Evolutionary conservation across 2,888 invertebrate genomes (phyloP).

Genomic region (Drosophila prolongata): DNA sequence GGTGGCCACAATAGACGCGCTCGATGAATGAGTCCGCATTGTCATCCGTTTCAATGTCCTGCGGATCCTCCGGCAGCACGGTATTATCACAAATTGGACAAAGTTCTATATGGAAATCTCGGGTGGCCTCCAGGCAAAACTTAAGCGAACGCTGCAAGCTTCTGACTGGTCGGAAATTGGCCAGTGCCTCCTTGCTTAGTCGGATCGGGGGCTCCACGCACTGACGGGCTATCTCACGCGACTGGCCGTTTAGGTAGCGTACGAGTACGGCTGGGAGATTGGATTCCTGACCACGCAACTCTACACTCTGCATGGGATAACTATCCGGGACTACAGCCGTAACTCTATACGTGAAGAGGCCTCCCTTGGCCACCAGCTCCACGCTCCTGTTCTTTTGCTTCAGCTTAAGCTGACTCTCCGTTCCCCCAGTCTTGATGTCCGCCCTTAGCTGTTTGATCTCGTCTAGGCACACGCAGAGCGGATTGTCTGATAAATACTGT

Average conservation of each 20-base stretch:
- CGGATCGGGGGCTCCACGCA: conserved; percentile 89
- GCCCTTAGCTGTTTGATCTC: conserved; percentile 88
- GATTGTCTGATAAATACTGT: conserved; percentile 88
- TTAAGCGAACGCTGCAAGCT: conserved; percentile 87
- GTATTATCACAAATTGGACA: conserved; percentile 88
- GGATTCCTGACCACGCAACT: conserved; percentile 86
- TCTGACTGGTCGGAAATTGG: conserved; percentile 87
- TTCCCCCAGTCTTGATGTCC: conserved; percentile 79
- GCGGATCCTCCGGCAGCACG: conserved; percentile 87
- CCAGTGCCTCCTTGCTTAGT: conserved; percentile 84
- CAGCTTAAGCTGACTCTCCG: conserved; percentile 87
- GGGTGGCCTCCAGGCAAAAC: conserved; percentile 88
- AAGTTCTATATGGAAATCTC: conserved; percentile 86
- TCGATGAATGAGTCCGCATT: conserved; percentile 87
- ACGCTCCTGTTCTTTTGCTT: conserved; percentile 88
- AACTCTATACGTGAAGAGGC: conserved; percentile 87
- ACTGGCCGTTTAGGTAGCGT: conserved; percentile 88
- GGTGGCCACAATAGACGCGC: conserved; percentile 89
- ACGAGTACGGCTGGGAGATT: conserved; percentile 88
- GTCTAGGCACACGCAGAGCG: conserved; percentile 89
- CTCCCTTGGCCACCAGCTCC: conserved; percentile 86
- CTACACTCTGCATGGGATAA: conserved; percentile 86
- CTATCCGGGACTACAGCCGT: conserved; percentile 87
- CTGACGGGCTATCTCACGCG: conserved; percentile 88
- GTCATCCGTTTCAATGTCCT: conserved; percentile 86